A percentile compares a stretch with the other conserved stretches of the same genome.
Conservation (phyloP, 2,797 vertebrate species). For the Pseudopleuronectes americanus region DNA sequence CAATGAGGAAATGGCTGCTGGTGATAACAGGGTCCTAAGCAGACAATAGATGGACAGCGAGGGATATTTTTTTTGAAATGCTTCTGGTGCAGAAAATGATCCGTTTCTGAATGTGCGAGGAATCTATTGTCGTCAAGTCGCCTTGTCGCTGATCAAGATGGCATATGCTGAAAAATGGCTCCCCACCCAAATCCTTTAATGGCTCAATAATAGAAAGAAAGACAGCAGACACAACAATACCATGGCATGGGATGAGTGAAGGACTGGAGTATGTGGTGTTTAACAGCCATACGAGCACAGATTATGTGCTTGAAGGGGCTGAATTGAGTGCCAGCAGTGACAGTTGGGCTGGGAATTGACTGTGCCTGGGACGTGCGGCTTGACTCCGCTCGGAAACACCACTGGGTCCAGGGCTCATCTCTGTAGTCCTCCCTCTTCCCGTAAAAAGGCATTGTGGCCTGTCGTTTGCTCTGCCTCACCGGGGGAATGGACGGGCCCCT, state of each 20-base stretch:
- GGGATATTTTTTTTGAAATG: conserved; percentile 15
- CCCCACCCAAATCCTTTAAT: conserved; percentile 73
- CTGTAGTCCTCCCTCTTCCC: conserved; percentile 65
- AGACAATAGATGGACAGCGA: not conserved
- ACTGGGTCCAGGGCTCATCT: conserved; percentile 80
- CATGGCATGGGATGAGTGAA: conserved; percentile 75
- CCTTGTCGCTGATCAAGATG: conserved; percentile 73
- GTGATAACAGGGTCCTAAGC: conserved; percentile 13
- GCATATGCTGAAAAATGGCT: conserved; percentile 70
- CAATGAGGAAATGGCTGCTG: conserved; percentile 10
- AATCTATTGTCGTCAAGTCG: conserved; percentile 58
- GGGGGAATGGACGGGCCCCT: conserved; percentile 73
- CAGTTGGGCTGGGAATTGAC: conserved; percentile 89
- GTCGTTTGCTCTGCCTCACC: conserved; percentile 70
- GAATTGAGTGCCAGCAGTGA: conserved; percentile 85
- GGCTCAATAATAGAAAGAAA: conserved; percentile 70
- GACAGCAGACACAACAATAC: conserved; percentile 74
- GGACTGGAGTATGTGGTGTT: conserved; percentile 76
- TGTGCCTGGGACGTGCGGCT: conserved; percentile 75
- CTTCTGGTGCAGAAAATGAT: conserved; percentile 20
- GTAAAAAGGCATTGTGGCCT: conserved; percentile 75
- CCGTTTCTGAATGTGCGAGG: conserved; percentile 38
- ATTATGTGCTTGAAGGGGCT: conserved; percentile 86
- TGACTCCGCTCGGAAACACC: conserved; percentile 79
- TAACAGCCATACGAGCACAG: conserved; percentile 85